Evolutionary conservation across 2,113 vertebrate species (phyloP).

Genomic region (Aspidoscelis tigris): DNA sequence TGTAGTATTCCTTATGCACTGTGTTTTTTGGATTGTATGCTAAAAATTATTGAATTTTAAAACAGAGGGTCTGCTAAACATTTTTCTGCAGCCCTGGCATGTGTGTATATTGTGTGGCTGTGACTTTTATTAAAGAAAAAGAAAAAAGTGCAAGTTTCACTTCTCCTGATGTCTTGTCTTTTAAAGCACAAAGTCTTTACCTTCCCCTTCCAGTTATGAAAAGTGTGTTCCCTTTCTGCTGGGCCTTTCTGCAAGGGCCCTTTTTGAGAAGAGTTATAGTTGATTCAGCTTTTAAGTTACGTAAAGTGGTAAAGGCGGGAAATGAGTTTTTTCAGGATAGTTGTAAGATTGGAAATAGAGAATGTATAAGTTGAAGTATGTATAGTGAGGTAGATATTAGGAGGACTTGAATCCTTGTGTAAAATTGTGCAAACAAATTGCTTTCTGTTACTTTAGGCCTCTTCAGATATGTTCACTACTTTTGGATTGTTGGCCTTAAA

Average conservation of each 20-base stretch:
- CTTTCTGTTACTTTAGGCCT: background rate
- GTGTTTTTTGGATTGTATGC: background rate
- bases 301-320: too few relatives aligned
- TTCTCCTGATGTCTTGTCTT: background rate
- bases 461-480: background rate
- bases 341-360: too few relatives aligned
- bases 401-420: too few relatives aligned
- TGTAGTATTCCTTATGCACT: background rate
- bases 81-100: background rate
- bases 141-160: background rate
- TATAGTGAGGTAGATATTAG: too few relatives aligned
- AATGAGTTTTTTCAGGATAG: too few relatives aligned
- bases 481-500: background rate
- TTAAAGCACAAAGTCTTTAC: background rate
- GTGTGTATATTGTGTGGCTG: background rate
- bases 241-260: background rate
- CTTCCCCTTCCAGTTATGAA: constrained; percentile 8
- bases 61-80: background rate
- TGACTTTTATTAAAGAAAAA: background rate
- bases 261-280: background rate
- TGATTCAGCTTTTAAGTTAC: background rate
- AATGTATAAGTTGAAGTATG: too few relatives aligned
- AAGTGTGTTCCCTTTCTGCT: constrained; percentile 1
- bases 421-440: too few relatives aligned
- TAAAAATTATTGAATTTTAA: background rate